These are phyloP conservation scores for Leptinotarsa tumamoca DNA, from an alignment of 2,888 invertebrate species.

Conservation along the genomic window DNA sequence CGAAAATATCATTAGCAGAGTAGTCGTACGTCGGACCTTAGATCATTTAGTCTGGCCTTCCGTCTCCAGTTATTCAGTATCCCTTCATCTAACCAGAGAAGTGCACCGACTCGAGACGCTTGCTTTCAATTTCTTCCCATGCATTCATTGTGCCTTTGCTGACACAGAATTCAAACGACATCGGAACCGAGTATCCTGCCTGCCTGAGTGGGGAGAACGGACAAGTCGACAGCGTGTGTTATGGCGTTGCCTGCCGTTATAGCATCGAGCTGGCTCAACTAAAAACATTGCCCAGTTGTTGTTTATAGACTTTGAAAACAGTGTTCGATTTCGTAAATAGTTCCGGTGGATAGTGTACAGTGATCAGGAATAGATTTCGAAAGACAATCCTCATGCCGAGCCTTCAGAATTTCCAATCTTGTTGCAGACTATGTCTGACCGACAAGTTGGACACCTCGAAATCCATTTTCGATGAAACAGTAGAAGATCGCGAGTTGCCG, in stretches of 20 bases:
- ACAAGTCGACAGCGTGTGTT: conserved; percentile 40
- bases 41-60: background rate
- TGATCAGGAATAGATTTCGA: conserved; percentile 6
- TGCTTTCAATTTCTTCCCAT: conserved; percentile 43
- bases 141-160: conserved; percentile 41
- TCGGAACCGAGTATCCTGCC: conserved; percentile 45
- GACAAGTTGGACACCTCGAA: conserved; percentile 60
- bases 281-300: conserved; percentile 14
- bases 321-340: background rate
- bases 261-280: conserved; percentile 27
- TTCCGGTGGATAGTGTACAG: conserved; percentile 3
- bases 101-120: conserved; percentile 29
- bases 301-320: background rate
- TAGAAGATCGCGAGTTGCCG: conserved; percentile 66
- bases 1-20: too few relatives aligned
- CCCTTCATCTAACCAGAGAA: conserved; percentile 33
- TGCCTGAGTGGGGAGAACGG: conserved; percentile 49
- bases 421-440: conserved; percentile 64
- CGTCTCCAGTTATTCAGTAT: conserved; percentile 24
- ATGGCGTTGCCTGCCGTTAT: conserved; percentile 50
- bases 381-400: conserved; percentile 38
- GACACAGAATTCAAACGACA: conserved; percentile 32
- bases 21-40: background rate
- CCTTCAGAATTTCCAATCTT: conserved; percentile 58
- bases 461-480: conserved; percentile 60